These are phyloP conservation scores for Aphelenchoides besseyi DNA, from an alignment of 1,140 invertebrate genomes.

Conservation along the genomic window DNA sequence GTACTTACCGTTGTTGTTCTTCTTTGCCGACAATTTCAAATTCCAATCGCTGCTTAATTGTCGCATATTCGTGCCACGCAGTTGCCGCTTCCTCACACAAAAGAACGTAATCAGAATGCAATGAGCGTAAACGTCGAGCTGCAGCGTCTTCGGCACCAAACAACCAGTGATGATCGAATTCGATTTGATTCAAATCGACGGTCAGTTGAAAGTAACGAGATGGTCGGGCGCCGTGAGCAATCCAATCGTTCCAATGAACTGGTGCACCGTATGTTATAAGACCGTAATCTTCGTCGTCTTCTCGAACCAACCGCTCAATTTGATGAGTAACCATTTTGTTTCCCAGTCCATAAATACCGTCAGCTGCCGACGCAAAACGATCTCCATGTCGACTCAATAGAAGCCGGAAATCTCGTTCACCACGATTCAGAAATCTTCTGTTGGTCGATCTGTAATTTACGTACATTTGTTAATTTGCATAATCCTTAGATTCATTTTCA, in stretches of 20 bases:
- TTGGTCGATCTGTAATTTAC: constrained; percentile 25
- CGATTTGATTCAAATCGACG: constrained; percentile 37
- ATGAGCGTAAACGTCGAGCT: background rate
- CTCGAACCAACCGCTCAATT: constrained; percentile 23
- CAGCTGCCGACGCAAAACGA: constrained; percentile 7
- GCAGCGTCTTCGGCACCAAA: constrained; percentile 26
- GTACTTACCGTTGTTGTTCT: background rate
- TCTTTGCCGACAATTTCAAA: constrained; percentile 13
- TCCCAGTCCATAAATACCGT: constrained; percentile 19
- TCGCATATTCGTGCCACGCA: background rate
- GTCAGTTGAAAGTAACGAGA: constrained; percentile 27
- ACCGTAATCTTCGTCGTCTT: constrained; percentile 35
- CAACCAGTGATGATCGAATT: constrained; percentile 50
- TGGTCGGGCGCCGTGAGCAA: constrained; percentile 1
- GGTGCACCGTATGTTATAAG: constrained; percentile 26
- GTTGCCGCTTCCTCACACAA: constrained; percentile 1
- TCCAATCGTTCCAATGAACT: constrained; percentile 32
- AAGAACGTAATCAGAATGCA: constrained; percentile 10
- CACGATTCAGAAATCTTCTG: background rate
- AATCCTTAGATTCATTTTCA: background rate
- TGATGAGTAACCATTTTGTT: constrained; percentile 20
- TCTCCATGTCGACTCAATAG: constrained; percentile 10
- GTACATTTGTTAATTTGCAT: constrained; percentile 15
- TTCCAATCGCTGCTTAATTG: background rate
- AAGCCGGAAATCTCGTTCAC: constrained; percentile 17